Base-by-base conservation (phyloP, 2,113 vertebrate species). In the Campylorhamphus procurvoides region DNA sequence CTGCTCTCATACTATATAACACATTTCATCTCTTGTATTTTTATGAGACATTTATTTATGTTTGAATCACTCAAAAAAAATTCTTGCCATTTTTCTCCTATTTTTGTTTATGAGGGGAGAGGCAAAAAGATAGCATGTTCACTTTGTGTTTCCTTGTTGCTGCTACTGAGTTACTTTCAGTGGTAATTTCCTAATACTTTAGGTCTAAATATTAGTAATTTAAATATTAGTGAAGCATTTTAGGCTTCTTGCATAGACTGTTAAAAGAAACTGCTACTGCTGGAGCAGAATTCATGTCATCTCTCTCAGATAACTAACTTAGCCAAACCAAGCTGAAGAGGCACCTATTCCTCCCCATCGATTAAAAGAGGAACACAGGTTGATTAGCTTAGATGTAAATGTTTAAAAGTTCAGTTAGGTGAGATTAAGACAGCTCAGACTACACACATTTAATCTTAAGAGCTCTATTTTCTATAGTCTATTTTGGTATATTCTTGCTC, bases 121-220 rank as follows among this genome's bases (percentile, higher is more conserved):
- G 3, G 2, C 1, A 18, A 77, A 60, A 29, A 73, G 3, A 35
- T 1, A 64, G n/a, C 14, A n/a, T 20, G 10, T 12, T 31, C 0
- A 1, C 19, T 76, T 87, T 16, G 4, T 33, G 14, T 69, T 53
- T 35, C 46, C 13, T 62, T 64, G 14, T 47, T 67, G 14, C 7
- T 68, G 16, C 23, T 69, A 60, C 9, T 62, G 9, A 46, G 2
- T 66, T n/a, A 49, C 0, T 31, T 66, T 67, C 13, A 19, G 3
- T 58, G 20, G 19, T 16, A 85, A 39, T 47, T 75, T n/a, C 22
- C 14, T 68, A 74, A 44, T 8, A 1, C 1, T 63, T 94, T 78
- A 53, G 31, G 5, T 46, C 27, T 56, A 67, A 87, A 50, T 47
- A 18, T 72, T 81, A 55, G 27, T 50, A 19, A 76, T 82, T 89